Conservation (phyloP, 92 coral and sea anemone genomes). For the Zoanthus solanderi region DNA sequence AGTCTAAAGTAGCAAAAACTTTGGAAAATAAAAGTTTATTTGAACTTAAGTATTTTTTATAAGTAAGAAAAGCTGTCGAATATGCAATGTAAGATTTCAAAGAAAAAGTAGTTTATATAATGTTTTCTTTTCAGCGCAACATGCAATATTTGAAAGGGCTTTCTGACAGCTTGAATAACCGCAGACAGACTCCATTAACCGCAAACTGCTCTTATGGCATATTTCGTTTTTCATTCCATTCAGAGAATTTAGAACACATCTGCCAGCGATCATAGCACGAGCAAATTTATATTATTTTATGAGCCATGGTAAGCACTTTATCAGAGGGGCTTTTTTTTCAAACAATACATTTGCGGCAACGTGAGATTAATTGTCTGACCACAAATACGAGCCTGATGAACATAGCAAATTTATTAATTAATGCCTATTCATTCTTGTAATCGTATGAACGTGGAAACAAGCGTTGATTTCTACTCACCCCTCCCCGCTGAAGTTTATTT, state of each 20-base stretch:
- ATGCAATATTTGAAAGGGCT: neutral
- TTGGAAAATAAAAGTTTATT: no score
- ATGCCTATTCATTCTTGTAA: neutral
- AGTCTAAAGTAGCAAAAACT: no score
- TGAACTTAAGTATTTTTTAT: no score
- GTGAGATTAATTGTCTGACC: neutral
- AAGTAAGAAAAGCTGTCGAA: neutral
- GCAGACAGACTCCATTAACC: constrained; percentile 10
- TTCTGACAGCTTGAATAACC: neutral
- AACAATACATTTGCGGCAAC: neutral
- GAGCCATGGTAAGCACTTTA: neutral
- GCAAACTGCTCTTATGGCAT: neutral
- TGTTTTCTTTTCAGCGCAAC: neutral
- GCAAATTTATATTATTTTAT: neutral
- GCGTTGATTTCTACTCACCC: neutral
- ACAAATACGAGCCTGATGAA: neutral
- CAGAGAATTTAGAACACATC: constrained; percentile 3
- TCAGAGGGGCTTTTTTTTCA: neutral
- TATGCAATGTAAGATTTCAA: neutral
- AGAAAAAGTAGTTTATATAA: neutral
- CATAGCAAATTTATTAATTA: neutral
- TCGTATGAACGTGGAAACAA: neutral
- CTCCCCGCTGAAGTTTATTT: neutral
- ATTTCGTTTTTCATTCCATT: neutral
- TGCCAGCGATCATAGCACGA: neutral